These are phyloP conservation scores for Noctua fimbriata DNA, from an alignment of 2,888 invertebrate species.

Conservation along the genomic window DNA sequence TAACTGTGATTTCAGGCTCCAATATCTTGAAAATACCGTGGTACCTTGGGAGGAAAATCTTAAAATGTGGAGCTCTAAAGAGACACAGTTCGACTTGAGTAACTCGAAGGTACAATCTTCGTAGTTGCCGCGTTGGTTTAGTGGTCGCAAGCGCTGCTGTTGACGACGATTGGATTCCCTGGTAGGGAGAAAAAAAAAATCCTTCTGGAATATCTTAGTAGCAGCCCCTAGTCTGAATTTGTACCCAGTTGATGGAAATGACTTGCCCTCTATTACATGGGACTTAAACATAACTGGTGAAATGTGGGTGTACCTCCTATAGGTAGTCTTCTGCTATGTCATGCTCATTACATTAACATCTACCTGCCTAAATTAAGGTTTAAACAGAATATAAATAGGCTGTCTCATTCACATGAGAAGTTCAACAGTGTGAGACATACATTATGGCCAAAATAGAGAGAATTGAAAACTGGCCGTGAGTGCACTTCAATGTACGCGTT, in stretches of 20 bases:
- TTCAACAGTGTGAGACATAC: constrained; percentile 23
- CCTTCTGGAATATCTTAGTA: too few relatives aligned
- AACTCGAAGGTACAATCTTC: too few relatives aligned
- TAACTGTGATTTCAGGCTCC: not conserved
- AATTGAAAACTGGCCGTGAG: constrained; percentile 54
- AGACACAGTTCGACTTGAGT: not conserved
- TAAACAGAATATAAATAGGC: constrained; percentile 1
- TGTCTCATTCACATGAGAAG: not conserved
- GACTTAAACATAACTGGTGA: not conserved
- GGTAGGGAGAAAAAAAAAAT: too few relatives aligned
- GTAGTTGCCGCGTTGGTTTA: too few relatives aligned
- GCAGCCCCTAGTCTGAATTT: too few relatives aligned
- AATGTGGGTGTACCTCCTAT: not conserved
- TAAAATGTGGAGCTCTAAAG: not conserved
- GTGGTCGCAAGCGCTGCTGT: too few relatives aligned
- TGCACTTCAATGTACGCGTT: constrained; percentile 59
- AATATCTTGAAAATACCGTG: not conserved
- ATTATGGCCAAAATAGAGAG: constrained; percentile 29
- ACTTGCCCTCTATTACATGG: not conserved
- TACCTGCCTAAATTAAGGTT: not conserved
- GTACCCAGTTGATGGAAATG: too few relatives aligned
- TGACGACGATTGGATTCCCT: too few relatives aligned
- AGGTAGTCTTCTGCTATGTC: not conserved
- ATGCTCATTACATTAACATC: not conserved
- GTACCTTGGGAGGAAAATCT: not conserved